Conservation (phyloP, 2,113 vertebrate genomes). For the Morone chrysops region DNA sequence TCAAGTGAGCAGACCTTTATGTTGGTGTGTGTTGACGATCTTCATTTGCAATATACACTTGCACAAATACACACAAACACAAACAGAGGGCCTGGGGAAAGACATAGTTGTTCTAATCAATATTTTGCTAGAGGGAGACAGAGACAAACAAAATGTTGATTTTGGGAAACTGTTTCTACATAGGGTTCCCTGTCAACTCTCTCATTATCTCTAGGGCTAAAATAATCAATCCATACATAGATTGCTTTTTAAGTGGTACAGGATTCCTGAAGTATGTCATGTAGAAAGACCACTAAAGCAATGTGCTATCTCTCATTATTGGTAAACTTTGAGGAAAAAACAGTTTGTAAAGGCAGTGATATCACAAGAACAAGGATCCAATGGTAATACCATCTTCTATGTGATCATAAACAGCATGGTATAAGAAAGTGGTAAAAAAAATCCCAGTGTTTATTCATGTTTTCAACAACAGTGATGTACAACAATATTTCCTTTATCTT, state of each 20-base stretch:
- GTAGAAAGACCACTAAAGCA: background rate
- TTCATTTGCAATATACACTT: background rate
- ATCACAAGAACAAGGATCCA: background rate
- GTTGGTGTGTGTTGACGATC: background rate
- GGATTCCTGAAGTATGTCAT: constrained; percentile 25
- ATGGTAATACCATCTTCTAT: background rate
- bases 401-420: background rate
- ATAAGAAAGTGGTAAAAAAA: too few relatives aligned
- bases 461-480: too few relatives aligned
- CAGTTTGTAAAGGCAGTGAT: background rate
- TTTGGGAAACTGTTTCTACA: constrained; percentile 50
- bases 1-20: background rate
- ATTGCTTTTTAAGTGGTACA: constrained; percentile 24
- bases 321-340: background rate
- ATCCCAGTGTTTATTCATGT: too few relatives aligned
- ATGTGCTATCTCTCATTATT: background rate
- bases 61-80: constrained; percentile 32
- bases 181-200: constrained; percentile 33
- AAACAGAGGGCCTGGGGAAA: background rate
- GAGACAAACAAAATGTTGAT: constrained; percentile 53
- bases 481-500: background rate
- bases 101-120: constrained; percentile 54
- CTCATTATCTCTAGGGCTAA: constrained; percentile 44
- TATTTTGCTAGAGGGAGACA: constrained; percentile 62
- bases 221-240: constrained; percentile 47